Evolutionary conservation across 2,888 invertebrate species (phyloP).

Genomic region (Caenorhabditis sinica): DNA sequence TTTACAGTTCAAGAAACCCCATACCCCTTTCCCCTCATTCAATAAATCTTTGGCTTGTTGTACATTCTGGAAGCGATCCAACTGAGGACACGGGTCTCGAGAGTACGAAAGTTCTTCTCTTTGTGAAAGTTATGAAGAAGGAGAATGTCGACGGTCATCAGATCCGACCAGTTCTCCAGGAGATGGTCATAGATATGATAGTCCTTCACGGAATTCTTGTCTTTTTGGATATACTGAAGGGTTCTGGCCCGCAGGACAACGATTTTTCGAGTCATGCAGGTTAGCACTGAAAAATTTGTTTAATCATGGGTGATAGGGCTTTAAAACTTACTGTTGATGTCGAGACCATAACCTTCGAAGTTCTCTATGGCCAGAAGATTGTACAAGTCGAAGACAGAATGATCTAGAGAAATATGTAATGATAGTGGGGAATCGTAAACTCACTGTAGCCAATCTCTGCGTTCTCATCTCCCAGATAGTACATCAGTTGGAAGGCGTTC

Average conservation of each 20-base stretch:
- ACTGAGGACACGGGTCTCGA: neutral
- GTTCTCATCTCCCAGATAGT: neutral
- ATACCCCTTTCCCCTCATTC: neutral
- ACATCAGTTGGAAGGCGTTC: neutral
- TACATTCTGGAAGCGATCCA: slow-evolving; percentile 7
- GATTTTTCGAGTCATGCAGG: neutral
- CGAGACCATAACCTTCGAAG: neutral
- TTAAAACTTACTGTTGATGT: neutral
- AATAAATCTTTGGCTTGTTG: neutral
- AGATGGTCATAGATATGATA: slow-evolving; percentile 15
- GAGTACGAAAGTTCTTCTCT: neutral
- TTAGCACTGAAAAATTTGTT: neutral
- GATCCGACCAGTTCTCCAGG: neutral
- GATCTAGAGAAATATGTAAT: neutral
- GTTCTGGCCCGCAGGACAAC: neutral
- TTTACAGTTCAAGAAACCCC: no score
- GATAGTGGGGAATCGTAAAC: neutral
- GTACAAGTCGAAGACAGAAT: neutral
- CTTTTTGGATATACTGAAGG: neutral
- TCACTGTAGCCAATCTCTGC: neutral
- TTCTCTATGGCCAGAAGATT: neutral
- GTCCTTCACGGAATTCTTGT: neutral
- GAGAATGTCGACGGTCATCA: neutral
- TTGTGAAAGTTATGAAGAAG: neutral
- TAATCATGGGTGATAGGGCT: neutral